A percentile compares a stretch with the other conserved stretches of the same genome.
Evolutionary conservation across 2,113 vertebrate genomes (phyloP).

Genomic region (Cichladusa arquata): DNA sequence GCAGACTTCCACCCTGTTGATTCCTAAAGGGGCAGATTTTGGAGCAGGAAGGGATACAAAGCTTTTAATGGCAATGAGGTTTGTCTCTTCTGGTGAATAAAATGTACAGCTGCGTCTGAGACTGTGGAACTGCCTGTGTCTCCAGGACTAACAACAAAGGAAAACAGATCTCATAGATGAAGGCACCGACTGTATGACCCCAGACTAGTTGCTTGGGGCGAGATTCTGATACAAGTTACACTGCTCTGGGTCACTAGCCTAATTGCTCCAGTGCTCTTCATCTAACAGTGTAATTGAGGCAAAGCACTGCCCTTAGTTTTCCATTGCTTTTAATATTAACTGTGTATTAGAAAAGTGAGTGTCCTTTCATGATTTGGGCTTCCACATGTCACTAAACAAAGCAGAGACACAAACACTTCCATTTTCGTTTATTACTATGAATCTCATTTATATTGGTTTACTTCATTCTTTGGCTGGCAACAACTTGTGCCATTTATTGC

Average conservation of each 20-base stretch:
- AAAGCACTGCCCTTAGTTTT: background rate
- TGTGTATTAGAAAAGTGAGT: background rate
- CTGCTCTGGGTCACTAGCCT: slow-evolving; percentile 16
- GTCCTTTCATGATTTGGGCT: background rate
- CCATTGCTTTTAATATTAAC: background rate
- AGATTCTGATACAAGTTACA: background rate
- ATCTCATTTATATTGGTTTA: background rate
- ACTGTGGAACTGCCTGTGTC: background rate
- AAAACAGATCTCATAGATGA: background rate
- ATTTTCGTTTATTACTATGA: background rate
- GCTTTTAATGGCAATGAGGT: background rate
- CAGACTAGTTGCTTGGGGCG: background rate
- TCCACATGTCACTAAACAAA: background rate
- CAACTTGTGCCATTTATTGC: background rate
- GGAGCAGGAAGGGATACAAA: background rate
- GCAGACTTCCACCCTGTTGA: background rate
- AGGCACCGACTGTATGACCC: slow-evolving; percentile 8
- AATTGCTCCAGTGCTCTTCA: background rate
- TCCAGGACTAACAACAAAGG: background rate
- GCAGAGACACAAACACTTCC: background rate
- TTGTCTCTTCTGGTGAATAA: background rate
- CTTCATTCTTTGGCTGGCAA: background rate
- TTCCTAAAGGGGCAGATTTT: background rate
- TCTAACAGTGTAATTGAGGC: background rate
- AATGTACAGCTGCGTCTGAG: background rate